Base-by-base conservation (phyloP, 2,113 vertebrate genomes). In the Platysteira castanea region DNA sequence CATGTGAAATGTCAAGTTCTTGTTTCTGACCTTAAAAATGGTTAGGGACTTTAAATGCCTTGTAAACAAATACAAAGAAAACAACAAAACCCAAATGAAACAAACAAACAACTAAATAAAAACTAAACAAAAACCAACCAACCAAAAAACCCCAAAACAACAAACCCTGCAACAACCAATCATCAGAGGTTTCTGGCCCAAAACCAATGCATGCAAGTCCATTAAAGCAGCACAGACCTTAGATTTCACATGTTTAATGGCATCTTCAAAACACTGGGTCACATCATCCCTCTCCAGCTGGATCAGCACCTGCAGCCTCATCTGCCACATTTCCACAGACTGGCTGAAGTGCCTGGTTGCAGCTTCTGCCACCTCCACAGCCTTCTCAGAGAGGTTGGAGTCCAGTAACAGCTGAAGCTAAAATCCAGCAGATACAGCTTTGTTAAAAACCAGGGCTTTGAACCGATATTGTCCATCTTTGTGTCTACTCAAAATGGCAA, bases 281-380 rank as follows among this genome's bases (percentile, higher is more conserved):
- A 98, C n/a, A 11, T 96, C 91, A 1, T 82, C 87, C 8, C 96
- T 98, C 81, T 98, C 95, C 93, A 98, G 89, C 23, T 95, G 92
- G 50, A 99, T 97, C n/a, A 99, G 93, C 41, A 98, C 97, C 96
- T 92, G 98, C 97, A 99, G 96, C 90, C 98, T 98, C 90, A 96
- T 79, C 92, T 97, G 97, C 99, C 99, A 99, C 23, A 26, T 95
- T 5, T 97, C 95, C 81, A 97, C 96, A 0, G 99, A 99, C 53
- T 97, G 96, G 89, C 97, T 98, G 93, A 98, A 99, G 57, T 69
- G 93, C 54, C 94, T 89, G 0, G 97, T 97, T 69, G 98, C 99
- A 56, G 97, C 97, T 60, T 97, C 96, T 84, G 98, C 98, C 53
- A 99, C 97, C n/a, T 97, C 95, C 10, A 93, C 81, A 19, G 98